Evolutionary conservation across 2,888 invertebrate species (phyloP).

Genomic region (Limnephilus marmoratus): DNA sequence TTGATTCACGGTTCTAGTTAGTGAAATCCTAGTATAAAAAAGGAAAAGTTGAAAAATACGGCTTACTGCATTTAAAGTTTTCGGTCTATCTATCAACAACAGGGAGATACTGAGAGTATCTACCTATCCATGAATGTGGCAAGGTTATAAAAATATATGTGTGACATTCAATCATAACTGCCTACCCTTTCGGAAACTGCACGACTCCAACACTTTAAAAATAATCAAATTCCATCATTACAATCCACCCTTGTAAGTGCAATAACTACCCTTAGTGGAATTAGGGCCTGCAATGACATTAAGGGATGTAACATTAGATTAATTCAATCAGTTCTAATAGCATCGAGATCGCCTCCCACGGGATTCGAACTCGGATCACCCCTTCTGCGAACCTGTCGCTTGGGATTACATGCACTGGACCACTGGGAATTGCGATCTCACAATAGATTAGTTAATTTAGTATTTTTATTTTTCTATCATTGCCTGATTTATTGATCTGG

Average conservation of each 20-base stretch:
- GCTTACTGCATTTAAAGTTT: no score
- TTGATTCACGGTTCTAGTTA: no score
- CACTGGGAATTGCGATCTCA: neutral
- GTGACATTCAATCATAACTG: neutral
- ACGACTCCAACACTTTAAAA: neutral
- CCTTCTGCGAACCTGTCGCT: constrained; percentile 49
- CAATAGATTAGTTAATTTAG: constrained; percentile 24
- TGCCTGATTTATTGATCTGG: neutral
- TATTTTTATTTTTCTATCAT: constrained; percentile 33
- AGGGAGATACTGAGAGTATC: no score
- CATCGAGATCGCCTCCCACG: constrained; percentile 61
- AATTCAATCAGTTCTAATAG: constrained; percentile 65
- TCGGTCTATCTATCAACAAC: no score
- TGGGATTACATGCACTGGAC: constrained; percentile 46
- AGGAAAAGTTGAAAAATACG: no score
- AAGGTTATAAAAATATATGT: neutral
- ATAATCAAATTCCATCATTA: constrained; percentile 11
- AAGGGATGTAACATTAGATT: constrained; percentile 62
- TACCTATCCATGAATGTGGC: no score
- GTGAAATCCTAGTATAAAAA: no score
- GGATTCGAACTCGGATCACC: constrained; percentile 61
- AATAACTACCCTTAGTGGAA: constrained; percentile 18
- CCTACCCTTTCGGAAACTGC: neutral
- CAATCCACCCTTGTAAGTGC: constrained; percentile 18
- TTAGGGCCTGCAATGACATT: constrained; percentile 45